Conservation (phyloP, 2,888 invertebrate species). For the Phaonia tiefii region DNA sequence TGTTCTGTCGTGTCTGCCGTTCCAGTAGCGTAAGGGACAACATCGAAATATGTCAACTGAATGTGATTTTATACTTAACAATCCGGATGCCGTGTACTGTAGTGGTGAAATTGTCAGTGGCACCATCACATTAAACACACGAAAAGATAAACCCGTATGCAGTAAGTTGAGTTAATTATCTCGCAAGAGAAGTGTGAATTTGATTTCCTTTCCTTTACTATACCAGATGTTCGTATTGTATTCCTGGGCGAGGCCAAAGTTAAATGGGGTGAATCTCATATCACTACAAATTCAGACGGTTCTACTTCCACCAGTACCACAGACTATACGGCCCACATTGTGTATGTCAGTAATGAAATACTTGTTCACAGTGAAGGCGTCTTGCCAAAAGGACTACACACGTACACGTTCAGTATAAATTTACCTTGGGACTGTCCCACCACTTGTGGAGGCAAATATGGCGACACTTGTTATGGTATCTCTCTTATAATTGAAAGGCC, state of each 20-base stretch:
- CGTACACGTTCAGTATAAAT: conserved; percentile 87
- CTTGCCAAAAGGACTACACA: conserved; percentile 77
- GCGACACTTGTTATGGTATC: conserved; percentile 87
- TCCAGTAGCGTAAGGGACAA: too few relatives aligned
- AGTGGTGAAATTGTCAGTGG: conserved; percentile 75
- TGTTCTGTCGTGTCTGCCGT: too few relatives aligned
- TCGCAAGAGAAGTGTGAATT: too few relatives aligned
- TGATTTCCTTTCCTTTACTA: too few relatives aligned
- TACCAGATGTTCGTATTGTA: conserved; percentile 68
- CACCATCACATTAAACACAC: conserved; percentile 58
- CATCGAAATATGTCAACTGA: conserved; percentile 67
- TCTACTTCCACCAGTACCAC: conserved; percentile 46
- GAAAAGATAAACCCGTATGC: conserved; percentile 61
- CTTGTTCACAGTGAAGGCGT: conserved; percentile 68
- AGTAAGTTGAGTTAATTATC: too few relatives aligned
- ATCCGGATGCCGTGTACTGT: conserved; percentile 73
- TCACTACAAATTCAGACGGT: conserved; percentile 28
- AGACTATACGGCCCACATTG: conserved; percentile 32
- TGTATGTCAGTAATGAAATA: conserved; percentile 67
- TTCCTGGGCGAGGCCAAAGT: conserved; percentile 73
- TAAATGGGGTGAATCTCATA: conserved; percentile 68
- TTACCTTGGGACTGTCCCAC: conserved; percentile 83
- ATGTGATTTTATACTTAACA: conserved; percentile 71
- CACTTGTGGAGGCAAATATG: conserved; percentile 87
- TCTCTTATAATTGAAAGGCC: conserved; percentile 88